These are phyloP conservation scores for Campoplex nolae DNA, from an alignment of 2,888 invertebrate species.

Conservation along the genomic window DNA sequence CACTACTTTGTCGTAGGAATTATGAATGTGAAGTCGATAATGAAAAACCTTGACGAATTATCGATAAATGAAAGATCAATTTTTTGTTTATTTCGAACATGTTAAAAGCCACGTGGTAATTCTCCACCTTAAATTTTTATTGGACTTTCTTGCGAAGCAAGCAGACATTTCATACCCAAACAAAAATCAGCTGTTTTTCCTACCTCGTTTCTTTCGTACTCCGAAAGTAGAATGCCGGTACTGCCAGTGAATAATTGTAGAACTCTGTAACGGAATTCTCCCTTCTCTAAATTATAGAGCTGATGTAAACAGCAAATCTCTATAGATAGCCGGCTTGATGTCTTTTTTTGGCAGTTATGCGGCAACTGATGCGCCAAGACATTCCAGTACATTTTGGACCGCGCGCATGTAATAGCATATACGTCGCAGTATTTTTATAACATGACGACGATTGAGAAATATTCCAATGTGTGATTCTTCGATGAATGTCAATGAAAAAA, in stretches of 20 bases:
- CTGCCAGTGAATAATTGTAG: background rate
- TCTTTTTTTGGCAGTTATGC: slow-evolving; percentile 16
- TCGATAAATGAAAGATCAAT: too few relatives aligned
- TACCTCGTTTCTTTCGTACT: background rate
- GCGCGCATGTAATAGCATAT: slow-evolving; percentile 16
- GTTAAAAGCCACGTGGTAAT: too few relatives aligned
- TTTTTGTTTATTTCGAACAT: too few relatives aligned
- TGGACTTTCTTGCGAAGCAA: too few relatives aligned
- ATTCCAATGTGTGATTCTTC: slow-evolving; percentile 17
- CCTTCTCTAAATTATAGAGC: background rate
- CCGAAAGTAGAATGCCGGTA: background rate
- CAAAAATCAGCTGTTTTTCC: background rate
- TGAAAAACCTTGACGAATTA: too few relatives aligned
- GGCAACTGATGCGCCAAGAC: background rate
- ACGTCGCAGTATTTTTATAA: slow-evolving; percentile 48
- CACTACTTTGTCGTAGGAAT: too few relatives aligned
- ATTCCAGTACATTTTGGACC: background rate
- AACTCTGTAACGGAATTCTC: background rate
- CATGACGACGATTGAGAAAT: slow-evolving; percentile 34
- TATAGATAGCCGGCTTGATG: background rate
- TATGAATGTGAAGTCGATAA: too few relatives aligned
- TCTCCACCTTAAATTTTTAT: too few relatives aligned
- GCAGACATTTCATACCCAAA: background rate
- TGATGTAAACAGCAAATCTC: background rate
- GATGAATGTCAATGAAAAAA: slow-evolving; percentile 14